Evolutionary conservation across 2,797 vertebrate genomes (phyloP).

Genomic region (Halcyon leucocephala): DNA sequence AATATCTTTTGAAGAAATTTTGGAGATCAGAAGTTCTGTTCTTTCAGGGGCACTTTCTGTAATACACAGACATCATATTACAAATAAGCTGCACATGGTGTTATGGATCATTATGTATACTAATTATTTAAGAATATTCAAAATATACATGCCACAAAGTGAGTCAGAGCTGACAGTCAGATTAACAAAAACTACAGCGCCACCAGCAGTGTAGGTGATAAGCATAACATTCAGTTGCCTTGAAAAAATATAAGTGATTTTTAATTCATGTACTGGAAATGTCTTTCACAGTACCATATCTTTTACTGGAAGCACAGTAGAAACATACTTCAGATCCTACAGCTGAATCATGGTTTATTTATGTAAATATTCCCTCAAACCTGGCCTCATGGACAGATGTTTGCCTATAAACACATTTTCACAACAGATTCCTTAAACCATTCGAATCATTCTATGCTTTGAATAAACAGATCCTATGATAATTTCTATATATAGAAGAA

Average conservation of each 20-base stretch:
- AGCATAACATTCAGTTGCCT: background rate
- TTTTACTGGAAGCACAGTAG: background rate
- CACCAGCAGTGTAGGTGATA: background rate
- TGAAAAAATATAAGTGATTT: background rate
- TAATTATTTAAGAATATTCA: background rate
- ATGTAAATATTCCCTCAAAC: background rate
- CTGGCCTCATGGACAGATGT: background rate
- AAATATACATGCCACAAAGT: background rate
- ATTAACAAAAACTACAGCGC: background rate
- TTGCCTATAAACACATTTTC: background rate
- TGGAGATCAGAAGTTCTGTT: background rate
- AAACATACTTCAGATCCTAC: background rate
- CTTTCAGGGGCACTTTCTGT: background rate
- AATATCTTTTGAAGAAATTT: background rate
- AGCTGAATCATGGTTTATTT: background rate
- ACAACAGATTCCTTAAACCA: background rate
- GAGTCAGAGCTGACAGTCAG: background rate
- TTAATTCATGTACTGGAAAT: background rate
- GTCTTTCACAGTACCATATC: background rate
- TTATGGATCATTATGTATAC: background rate
- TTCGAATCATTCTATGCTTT: background rate
- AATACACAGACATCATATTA: background rate
- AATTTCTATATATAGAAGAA: background rate
- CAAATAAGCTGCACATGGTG: background rate
- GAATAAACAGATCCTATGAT: background rate